Evolutionary conservation across 2,113 vertebrate species (phyloP), one percentile per base, ranked within the genome.

Genomic region (Hyperopisus bebe): DNA sequence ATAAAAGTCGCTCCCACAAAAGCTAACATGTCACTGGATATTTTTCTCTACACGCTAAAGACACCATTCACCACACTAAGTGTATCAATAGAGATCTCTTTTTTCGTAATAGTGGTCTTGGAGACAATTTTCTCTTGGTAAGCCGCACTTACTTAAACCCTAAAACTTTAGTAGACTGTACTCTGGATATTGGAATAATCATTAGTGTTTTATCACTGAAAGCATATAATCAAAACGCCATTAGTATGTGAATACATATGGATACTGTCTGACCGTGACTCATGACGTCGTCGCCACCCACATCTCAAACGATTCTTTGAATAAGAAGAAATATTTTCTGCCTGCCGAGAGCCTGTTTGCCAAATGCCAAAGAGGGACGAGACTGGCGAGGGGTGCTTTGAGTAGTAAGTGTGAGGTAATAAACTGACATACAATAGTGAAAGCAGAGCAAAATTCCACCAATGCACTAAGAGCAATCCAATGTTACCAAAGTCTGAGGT

Each of bases 71-170:
- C 53, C 42, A 31, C 21, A 19, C 80, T 39, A 89, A 62, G 51
- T 62, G 80, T 89, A 83, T 89, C 42, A 62, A 85, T 85, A 15
- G 24, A n/a, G 62, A 50, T 31, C 50, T 51, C 15, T 58, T 82
- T 55, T 62, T 89, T 87, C 31, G 13, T 55, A 55, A 55, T 87
- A 55, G 44, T n/a, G 46, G 86, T 87, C 86, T 55, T 35, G 46
- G 70, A 82, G 89, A 50, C n/a, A 89, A 84, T 84, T 42, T 27
- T 77, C 46, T 53, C 74, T 89, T 46, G 89, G 89, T 85, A 84
- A 84, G 21, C 89, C 89, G n/a, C 80, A 46, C 39, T 85, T 53
- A 58, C 80, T 89, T 83, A 50, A 83, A 89, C 48, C 48, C 42
- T 44, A 80, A n/a, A 89, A 58, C 39, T 39, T 44, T 70, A 70